phyloP scores from a whole-genome alignment of 1,140 invertebrate genomes.

The Eciton burchellii region DNA sequence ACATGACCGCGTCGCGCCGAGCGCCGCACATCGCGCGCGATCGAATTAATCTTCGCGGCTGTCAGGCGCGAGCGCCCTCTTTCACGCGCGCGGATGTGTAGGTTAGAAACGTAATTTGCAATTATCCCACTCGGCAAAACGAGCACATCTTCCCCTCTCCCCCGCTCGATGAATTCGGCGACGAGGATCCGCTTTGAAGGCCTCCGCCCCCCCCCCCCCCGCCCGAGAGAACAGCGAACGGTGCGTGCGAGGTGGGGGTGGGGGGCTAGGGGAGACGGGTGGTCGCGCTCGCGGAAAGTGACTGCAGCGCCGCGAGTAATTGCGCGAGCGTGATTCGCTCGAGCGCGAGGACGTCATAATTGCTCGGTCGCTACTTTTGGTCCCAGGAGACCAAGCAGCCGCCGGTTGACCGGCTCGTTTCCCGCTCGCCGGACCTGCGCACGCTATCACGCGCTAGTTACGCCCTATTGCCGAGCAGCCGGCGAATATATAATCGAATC shows the following conservation, averaged over 20 bases:
- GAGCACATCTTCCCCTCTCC: neutral
- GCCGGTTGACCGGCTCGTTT: constrained; percentile 63
- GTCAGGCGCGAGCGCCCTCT: neutral
- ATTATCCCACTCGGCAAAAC: constrained; percentile 39
- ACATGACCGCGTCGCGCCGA: constrained; percentile 6
- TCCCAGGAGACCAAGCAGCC: neutral
- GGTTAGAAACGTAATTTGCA: constrained; percentile 59
- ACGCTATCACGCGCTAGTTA: constrained; percentile 71
- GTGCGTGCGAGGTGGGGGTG: no score
- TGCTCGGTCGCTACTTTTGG: constrained; percentile 47
- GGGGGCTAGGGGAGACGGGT: no score
- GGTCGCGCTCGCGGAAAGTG: constrained; percentile 14
- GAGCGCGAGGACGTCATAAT: constrained; percentile 19
- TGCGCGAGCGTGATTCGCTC: constrained; percentile 35
- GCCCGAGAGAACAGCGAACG: no score
- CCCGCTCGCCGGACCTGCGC: constrained; percentile 26
- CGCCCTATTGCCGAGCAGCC: constrained; percentile 58
- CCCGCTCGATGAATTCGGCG: constrained; percentile 25
- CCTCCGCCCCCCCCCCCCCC: no score
- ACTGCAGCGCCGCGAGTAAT: constrained; percentile 41
- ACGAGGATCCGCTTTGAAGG: neutral
- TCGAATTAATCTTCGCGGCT: constrained; percentile 24
- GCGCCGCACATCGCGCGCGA: neutral
- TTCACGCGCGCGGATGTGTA: neutral
- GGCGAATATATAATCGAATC: constrained; percentile 70